Conservation (phyloP, 2,797 vertebrate species). For the Pygocentrus nattereri region DNA sequence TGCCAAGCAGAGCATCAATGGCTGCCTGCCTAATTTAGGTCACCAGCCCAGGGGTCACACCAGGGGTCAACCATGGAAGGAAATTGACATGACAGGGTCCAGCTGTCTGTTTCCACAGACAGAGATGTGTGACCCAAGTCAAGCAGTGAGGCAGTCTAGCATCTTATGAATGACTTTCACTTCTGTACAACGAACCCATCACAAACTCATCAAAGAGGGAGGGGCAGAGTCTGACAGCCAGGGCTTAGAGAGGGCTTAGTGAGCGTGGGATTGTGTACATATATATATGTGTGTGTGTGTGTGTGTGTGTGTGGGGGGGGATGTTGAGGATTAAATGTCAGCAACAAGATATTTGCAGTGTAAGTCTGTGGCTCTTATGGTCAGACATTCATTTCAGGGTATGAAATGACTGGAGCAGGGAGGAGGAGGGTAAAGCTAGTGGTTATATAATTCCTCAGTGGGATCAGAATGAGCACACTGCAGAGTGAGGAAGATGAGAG, state of each 20-base stretch:
- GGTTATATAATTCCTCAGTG: slow-evolving; percentile 38
- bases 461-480: slow-evolving; percentile 16
- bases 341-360: slow-evolving; percentile 35
- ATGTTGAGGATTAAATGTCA: slow-evolving; percentile 43
- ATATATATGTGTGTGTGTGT: slow-evolving; percentile 22
- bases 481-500: background rate
- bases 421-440: slow-evolving; percentile 12
- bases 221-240: background rate
- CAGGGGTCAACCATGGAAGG: slow-evolving; percentile 12
- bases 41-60: slow-evolving; percentile 35
- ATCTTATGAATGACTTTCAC: slow-evolving; percentile 22
- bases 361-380: slow-evolving; percentile 45
- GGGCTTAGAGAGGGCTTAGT: slow-evolving; percentile 10
- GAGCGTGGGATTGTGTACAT: slow-evolving; percentile 1
- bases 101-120: slow-evolving; percentile 13
- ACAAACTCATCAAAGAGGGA: slow-evolving; percentile 18
- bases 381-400: slow-evolving; percentile 50
- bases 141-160: slow-evolving; percentile 11
- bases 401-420: slow-evolving; percentile 47
- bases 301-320: background rate
- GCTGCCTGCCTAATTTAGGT: slow-evolving; percentile 4
- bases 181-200: slow-evolving; percentile 8
- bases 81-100: slow-evolving; percentile 8
- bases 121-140: slow-evolving; percentile 6
- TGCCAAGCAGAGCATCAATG: slow-evolving; percentile 21